A percentile compares a stretch with the other conserved stretches of the same genome.
phyloP scores from a whole-genome alignment of 23 tunicate species.

The Halocynthia roretzi region DNA sequence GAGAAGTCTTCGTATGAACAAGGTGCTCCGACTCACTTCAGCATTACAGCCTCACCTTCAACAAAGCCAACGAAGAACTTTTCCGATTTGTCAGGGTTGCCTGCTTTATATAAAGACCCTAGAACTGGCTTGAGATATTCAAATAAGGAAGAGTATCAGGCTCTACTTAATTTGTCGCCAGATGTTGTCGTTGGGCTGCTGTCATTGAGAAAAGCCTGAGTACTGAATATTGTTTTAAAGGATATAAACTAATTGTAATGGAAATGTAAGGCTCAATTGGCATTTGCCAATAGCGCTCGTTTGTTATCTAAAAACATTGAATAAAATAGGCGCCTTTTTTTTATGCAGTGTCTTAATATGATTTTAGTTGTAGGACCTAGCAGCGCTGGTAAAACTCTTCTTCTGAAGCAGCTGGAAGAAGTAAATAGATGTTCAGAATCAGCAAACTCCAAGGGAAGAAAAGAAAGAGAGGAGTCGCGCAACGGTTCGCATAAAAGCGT shows the following conservation, averaged over 20 bases:
- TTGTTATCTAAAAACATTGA: no score
- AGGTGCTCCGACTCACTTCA: conserved; percentile 37
- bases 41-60: conserved; percentile 55
- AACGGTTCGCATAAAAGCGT: not conserved
- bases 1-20: conserved; percentile 38
- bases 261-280: no score
- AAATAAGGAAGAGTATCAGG: conserved; percentile 58
- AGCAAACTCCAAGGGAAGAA: conserved; percentile 12
- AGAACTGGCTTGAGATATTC: conserved; percentile 53
- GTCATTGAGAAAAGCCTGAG: conserved; percentile 36
- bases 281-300: no score
- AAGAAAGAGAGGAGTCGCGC: conserved; percentile 1
- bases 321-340: not conserved
- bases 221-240: no score
- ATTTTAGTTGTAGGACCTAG: conserved; percentile 47
- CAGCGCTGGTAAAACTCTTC: conserved; percentile 59
- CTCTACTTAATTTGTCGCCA: conserved; percentile 41
- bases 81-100: conserved; percentile 75
- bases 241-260: no score
- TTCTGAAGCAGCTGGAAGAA: conserved; percentile 23
- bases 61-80: conserved; percentile 62
- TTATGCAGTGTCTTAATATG: not conserved
- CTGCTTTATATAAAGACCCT: conserved; percentile 69
- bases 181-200: conserved; percentile 56
- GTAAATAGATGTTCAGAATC: not conserved